Evolutionary conservation across 2,888 invertebrate species (phyloP), one percentile per base, ranked within the genome.

Genomic region (Drosophila diplacantha): DNA sequence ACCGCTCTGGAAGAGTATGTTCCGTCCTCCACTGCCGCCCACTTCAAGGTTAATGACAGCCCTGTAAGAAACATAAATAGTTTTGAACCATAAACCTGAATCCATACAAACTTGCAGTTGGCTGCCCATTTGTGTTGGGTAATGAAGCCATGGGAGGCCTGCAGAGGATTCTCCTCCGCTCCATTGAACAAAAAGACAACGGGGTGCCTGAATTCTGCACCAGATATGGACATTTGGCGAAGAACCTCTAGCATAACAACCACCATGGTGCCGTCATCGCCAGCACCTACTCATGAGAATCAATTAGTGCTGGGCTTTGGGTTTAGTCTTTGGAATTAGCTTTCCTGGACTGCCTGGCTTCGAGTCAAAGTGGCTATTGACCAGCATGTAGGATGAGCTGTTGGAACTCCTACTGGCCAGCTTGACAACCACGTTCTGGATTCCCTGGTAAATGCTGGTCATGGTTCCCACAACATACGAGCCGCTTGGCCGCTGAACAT

Each of bases 351-450:
- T 96, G 73, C 92, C 94, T 11, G 95, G 93, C 63, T 96, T 95
- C 39, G 95, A 93, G 87, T 98, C 98, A 88, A 95, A 97, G 87
- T 98, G 98, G 74, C 97, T 95, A 89, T 98, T 98, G 63, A 98
- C 89, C 24, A 98, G 89, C 22, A 88, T 58, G 62, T 81, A 84
- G 8, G 81, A 76, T 37, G 82, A 70, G 47, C 85, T 85, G 3
- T 74, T 81, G 3, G 79, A 76, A 44, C 65, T 70, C 46, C 68
- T 84, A 1, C 84, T 67, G 31, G 78, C 79, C 18, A 88, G 70
- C 72, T 85, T 87, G 5, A 86, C 87, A 3, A 87, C 72, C 47
- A 88, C 71, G 73, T 88, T 88, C 68, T 87, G 88, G 3, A 88
- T 55, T 3, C 74, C 81, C 60, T 84, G 85, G 62, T 88, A 88